phyloP scores from a whole-genome alignment of 2,797 vertebrate species.

The Taeniopygia guttata region DNA sequence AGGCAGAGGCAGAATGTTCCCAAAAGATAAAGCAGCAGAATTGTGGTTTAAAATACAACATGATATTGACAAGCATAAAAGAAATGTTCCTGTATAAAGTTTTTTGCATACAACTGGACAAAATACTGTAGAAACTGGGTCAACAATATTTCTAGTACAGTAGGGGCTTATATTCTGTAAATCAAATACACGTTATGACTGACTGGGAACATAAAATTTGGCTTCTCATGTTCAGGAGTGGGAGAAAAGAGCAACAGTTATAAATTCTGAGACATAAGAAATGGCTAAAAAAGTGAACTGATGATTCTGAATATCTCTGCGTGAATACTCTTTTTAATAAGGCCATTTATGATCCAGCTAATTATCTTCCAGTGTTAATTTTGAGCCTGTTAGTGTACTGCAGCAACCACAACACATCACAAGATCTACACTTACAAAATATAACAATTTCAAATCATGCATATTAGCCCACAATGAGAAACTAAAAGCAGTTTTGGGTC shows the following conservation, averaged over 20 bases:
- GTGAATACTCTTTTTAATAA: background rate
- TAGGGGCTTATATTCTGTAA: background rate
- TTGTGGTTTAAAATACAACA: background rate
- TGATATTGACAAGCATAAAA: background rate
- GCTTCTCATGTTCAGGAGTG: background rate
- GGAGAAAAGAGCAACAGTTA: background rate
- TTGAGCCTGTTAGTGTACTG: background rate
- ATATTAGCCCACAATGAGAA: background rate
- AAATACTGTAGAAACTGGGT: background rate
- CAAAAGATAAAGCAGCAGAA: background rate
- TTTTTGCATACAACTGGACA: background rate
- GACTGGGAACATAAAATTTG: background rate
- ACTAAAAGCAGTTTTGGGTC: background rate
- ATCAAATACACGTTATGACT: background rate
- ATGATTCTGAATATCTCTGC: background rate
- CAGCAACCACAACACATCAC: background rate
- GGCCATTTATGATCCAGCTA: background rate
- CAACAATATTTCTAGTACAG: background rate
- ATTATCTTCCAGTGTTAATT: constrained; percentile 7
- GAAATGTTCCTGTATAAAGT: background rate
- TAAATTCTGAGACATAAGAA: background rate
- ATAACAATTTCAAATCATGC: background rate
- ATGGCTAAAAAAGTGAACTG: background rate
- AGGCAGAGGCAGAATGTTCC: background rate
- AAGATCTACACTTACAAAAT: background rate